A percentile compares a stretch with the other conserved stretches of the same genome.
These are phyloP conservation scores for Pelvicachromis taeniatus DNA, from an alignment of 2,113 vertebrate species.

Conservation along the genomic window DNA sequence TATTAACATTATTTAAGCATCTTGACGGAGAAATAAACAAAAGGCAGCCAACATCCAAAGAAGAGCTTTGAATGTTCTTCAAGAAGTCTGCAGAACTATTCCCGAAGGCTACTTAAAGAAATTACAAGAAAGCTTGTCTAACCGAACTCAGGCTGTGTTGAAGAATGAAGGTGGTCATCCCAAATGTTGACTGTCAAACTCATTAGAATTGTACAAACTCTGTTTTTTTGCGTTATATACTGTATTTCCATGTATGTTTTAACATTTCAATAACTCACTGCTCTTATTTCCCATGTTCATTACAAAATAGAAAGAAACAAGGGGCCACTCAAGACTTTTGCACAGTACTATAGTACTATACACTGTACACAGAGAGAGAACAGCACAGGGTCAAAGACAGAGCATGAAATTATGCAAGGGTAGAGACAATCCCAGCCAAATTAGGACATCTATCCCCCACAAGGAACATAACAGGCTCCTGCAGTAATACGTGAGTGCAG, in stretches of 20 bases:
- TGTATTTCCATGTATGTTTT: not conserved
- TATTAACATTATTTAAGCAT: no score
- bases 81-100: not conserved
- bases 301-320: not conserved
- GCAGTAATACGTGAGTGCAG: slow-evolving; percentile 20
- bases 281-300: not conserved
- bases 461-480: slow-evolving; percentile 24
- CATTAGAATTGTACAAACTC: not conserved
- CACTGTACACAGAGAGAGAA: not conserved
- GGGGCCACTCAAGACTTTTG: not conserved
- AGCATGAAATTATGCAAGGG: slow-evolving; percentile 1
- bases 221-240: not conserved
- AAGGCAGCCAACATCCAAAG: no score
- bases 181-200: not conserved
- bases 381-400: not conserved
- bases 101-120: not conserved
- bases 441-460: slow-evolving; percentile 10
- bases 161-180: not conserved
- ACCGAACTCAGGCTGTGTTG: not conserved
- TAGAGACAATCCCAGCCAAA: slow-evolving; percentile 20
- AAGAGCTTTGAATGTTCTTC: not conserved
- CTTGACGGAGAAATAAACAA: no score
- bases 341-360: not conserved
- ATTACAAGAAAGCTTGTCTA: not conserved
- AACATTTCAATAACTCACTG: not conserved